Conservation (phyloP, 2,888 invertebrate species). For the Norana najaformis region DNA sequence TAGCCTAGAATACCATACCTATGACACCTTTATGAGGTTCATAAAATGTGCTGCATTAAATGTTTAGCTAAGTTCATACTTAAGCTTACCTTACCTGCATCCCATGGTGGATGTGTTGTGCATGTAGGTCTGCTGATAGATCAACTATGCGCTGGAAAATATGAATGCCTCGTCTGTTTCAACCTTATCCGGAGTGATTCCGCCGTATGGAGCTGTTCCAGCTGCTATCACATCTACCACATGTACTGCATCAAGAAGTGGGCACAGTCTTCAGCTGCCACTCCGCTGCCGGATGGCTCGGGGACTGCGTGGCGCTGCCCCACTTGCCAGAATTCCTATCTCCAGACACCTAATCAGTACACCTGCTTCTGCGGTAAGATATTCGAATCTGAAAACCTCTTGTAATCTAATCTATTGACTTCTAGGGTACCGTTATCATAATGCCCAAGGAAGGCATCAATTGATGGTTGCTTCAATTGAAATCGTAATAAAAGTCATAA, state of each 20-base stretch:
- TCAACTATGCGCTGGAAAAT: conserved; percentile 77
- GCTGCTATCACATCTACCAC: conserved; percentile 91
- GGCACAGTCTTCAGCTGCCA: conserved; percentile 68
- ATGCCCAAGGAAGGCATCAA: too few species aligned
- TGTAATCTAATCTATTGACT: too few species aligned
- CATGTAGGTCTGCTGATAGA: conserved; percentile 69
- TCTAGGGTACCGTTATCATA: too few species aligned
- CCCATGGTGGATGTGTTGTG: not conserved
- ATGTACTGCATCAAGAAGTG: conserved; percentile 86
- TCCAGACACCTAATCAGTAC: conserved; percentile 77
- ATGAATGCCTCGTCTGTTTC: conserved; percentile 94
- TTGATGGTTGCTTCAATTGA: too few species aligned
- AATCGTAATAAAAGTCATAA: too few species aligned
- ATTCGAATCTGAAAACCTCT: too few species aligned
- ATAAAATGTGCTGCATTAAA: too few species aligned
- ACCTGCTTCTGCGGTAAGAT: conserved; percentile 91
- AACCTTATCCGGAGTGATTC: conserved; percentile 80
- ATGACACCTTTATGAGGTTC: too few species aligned
- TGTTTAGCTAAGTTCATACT: too few species aligned
- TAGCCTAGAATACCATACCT: too few species aligned
- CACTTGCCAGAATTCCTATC: conserved; percentile 82
- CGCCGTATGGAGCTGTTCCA: conserved; percentile 85
- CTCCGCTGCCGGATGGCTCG: conserved; percentile 57
- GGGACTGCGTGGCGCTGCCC: conserved; percentile 86
- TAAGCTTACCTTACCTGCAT: too few species aligned